Evolutionary conservation across 2,888 invertebrate species (phyloP), one percentile per base, ranked within the genome.

Genomic region (Cristatella mucedo): DNA sequence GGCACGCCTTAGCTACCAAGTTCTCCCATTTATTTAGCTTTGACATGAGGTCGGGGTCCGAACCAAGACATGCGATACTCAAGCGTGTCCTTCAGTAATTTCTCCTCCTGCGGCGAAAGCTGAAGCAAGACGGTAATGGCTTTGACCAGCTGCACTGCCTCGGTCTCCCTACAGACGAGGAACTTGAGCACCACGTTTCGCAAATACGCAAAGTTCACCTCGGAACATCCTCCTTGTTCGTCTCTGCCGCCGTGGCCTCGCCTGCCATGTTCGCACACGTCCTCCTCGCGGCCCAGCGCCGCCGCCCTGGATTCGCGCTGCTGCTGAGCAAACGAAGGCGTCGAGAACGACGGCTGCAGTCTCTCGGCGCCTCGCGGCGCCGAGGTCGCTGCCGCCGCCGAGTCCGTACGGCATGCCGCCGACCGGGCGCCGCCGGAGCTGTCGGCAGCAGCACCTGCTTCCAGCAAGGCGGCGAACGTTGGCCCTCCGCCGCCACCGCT

Each of bases 171-270:
- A 59, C 87, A 87, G 50, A 89, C 72, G 54, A 89, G 73, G 67
- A 89, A 89, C 60, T 86, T 84, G 2, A 89, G 78, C 46, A 89
- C 76, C 47, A 89, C 89, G 68, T 89, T 86, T 59, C 86, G 87
- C 42, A 89, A 71, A 64, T 89, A 89, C 61, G 76, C 76, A 57
- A 81, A 80, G 68, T 80, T 82, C 34, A 82, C 76, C 54, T 81
- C 79, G 31, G n/a, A n/a, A n/a, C n/a, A n/a, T 59, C 57, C 37
- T 44, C 77, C 26, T 40, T 33, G 24, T 21, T 30, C 29, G 29
- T 41, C 41, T n/a, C n/a, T n/a, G n/a, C n/a, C n/a, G n/a, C n/a
- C 6, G 15, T 22, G 6, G 18, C 9, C 29, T 30, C 32, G 20
- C 31, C 21, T 32, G 29, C 24, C 13, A 29, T 19, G 26, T 3